phyloP scores from a whole-genome alignment of 2,888 invertebrate species.

The Eupithecia insigniata region DNA sequence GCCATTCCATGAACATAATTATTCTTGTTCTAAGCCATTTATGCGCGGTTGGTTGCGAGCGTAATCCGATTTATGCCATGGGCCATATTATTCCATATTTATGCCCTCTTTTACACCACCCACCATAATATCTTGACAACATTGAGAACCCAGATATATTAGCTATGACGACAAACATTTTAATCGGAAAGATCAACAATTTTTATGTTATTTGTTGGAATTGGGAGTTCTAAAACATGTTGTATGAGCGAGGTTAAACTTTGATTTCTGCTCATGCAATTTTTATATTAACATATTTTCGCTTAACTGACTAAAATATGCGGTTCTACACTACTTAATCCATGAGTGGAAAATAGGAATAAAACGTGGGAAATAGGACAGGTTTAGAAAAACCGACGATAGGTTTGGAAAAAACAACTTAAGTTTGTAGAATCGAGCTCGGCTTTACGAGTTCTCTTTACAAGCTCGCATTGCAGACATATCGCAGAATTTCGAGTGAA shows the following conservation, averaged over 20 bases:
- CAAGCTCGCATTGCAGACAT: constrained; percentile 35
- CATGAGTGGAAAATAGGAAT: constrained; percentile 11
- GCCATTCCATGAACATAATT: constrained; percentile 64
- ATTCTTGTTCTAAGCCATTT: constrained; percentile 68
- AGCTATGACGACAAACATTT: background rate
- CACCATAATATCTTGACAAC: constrained; percentile 66
- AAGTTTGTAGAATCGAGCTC: constrained; percentile 26
- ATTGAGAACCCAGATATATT: constrained; percentile 52
- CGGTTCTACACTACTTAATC: constrained; percentile 5
- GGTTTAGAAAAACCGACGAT: constrained; percentile 31
- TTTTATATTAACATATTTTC: background rate
- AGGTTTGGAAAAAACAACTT: constrained; percentile 33
- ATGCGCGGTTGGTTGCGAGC: constrained; percentile 60
- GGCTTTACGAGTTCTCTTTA: constrained; percentile 28
- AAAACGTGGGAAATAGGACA: constrained; percentile 32
- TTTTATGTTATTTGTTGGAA: background rate
- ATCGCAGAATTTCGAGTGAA: constrained; percentile 32
- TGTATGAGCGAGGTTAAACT: background rate
- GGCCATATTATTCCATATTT: constrained; percentile 62
- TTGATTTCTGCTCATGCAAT: background rate
- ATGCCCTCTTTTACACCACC: constrained; percentile 57
- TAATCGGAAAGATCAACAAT: background rate
- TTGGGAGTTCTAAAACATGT: background rate
- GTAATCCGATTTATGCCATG: constrained; percentile 75
- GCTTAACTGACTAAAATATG: constrained; percentile 11